Evolutionary conservation across 2,888 invertebrate genomes (phyloP).

Genomic region (Arctia plantaginis): DNA sequence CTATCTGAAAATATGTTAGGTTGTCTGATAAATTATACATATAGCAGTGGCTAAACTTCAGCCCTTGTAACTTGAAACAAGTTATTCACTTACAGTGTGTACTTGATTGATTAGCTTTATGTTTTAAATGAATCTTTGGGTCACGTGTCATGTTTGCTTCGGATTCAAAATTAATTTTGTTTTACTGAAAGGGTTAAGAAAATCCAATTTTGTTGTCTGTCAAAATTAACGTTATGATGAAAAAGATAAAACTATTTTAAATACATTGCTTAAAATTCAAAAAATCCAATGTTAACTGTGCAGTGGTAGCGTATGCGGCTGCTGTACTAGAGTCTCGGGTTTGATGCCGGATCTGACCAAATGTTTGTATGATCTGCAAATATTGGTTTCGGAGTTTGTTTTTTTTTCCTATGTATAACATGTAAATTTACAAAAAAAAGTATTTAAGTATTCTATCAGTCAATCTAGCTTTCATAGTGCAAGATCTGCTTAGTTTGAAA

Average conservation of each 20-base stretch:
- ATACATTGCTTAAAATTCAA: no score
- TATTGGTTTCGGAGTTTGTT: no score
- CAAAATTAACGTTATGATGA: not conserved
- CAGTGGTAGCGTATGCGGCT: no score
- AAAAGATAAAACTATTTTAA: not conserved
- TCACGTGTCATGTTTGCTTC: not conserved
- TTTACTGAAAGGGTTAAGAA: not conserved
- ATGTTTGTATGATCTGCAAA: no score
- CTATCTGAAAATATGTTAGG: not conserved
- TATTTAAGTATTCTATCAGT: no score
- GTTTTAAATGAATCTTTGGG: slow-evolving; percentile 1
- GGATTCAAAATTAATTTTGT: not conserved
- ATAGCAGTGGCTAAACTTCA: slow-evolving; percentile 28
- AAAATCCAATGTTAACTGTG: no score
- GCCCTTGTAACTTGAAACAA: slow-evolving; percentile 20
- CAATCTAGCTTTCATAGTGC: no score
- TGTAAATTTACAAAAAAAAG: no score
- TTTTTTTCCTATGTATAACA: no score
- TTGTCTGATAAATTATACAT: slow-evolving; percentile 31
- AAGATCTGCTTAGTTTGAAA: no score
- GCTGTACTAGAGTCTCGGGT: no score
- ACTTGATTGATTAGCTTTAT: slow-evolving; percentile 31
- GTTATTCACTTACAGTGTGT: slow-evolving; percentile 24
- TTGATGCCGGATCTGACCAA: no score
- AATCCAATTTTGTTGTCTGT: not conserved